These are phyloP conservation scores for Sardina pilchardus DNA, from an alignment of 2,113 vertebrate genomes.

Conservation along the genomic window DNA sequence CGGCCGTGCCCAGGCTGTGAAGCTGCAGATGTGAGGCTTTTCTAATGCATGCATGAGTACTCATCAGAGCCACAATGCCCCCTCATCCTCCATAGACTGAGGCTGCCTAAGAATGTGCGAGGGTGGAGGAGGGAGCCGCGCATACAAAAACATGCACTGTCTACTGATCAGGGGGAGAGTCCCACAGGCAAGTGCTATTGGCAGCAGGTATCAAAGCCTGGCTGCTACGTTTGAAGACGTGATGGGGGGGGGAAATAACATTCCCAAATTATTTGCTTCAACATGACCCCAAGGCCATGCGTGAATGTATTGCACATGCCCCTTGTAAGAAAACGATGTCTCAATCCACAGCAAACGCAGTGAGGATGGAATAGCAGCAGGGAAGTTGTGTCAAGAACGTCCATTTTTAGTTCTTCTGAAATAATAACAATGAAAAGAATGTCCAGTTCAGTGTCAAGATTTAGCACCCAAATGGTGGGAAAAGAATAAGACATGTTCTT, in stretches of 20 bases:
- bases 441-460: neutral
- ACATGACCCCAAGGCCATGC: neutral
- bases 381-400: neutral
- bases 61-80: conserved; percentile 3
- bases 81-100: neutral
- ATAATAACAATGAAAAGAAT: neutral
- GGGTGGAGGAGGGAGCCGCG: neutral
- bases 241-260: neutral
- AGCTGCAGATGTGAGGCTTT: conserved; percentile 6
- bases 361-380: neutral
- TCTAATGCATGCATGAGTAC: neutral
- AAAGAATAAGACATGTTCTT: neutral
- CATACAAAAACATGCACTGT: neutral
- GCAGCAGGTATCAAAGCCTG: neutral
- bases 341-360: neutral
- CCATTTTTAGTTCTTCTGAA: neutral
- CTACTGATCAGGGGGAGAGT: neutral
- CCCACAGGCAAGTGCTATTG: neutral
- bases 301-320: neutral
- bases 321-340: neutral
- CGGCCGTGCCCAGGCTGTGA: neutral
- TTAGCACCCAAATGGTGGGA: neutral
- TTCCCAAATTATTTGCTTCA: conserved; percentile 4
- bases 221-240: neutral
- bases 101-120: neutral